A percentile compares a stretch with the other conserved stretches of the same genome.
Conservation (phyloP, 2,113 vertebrate genomes). For the Bujurquina vittata region DNA sequence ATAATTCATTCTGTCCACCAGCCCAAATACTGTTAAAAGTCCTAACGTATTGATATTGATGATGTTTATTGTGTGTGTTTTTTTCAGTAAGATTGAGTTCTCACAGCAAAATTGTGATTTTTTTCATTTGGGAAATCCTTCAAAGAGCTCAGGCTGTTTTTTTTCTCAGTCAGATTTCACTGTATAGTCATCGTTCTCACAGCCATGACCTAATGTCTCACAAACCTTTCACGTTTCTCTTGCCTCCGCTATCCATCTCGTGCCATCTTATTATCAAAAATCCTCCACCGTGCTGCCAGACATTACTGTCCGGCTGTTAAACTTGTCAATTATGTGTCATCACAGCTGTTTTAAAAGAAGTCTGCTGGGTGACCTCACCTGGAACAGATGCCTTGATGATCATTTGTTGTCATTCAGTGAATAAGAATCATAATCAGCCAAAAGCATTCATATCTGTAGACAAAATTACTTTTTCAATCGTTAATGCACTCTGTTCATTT, state of each 20-base stretch:
- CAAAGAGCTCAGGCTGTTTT: background rate
- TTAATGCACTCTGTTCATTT: background rate
- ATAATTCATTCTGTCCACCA: background rate
- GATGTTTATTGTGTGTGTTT: rapidly evolving
- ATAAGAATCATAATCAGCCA: background rate
- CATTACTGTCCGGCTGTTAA: background rate
- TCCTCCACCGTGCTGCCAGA: background rate
- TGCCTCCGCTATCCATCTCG: background rate
- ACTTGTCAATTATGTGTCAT: background rate
- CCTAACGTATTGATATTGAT: background rate
- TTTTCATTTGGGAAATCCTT: background rate
- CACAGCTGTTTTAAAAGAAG: background rate
- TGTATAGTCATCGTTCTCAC: background rate
- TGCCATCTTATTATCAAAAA: slow-evolving; percentile 24
- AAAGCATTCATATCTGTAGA: background rate
- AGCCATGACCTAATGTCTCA: slow-evolving; percentile 17
- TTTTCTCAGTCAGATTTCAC: background rate
- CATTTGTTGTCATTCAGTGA: background rate
- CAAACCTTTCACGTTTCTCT: background rate
- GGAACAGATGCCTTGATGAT: background rate
- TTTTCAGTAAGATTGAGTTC: background rate
- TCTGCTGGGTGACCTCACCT: background rate
- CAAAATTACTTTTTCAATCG: background rate
- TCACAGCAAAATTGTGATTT: background rate
- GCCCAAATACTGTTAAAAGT: background rate